Conservation (phyloP, 2,797 vertebrate genomes). For the Poeciliopsis turneri region DNA sequence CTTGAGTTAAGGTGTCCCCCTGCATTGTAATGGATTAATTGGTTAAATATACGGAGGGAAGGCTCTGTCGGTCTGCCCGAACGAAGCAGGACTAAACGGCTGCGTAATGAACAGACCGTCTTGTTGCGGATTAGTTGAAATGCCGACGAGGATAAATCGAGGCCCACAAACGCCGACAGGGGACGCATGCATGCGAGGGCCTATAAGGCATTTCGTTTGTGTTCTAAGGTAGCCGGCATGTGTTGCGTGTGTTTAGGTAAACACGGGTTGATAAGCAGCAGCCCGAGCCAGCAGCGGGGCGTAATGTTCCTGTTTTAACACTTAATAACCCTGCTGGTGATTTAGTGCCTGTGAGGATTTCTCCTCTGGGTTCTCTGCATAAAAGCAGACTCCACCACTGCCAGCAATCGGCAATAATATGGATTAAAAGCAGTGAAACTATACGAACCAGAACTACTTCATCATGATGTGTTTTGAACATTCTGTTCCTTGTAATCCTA, state of each 20-base stretch:
- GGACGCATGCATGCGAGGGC: constrained; percentile 15
- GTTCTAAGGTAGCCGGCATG: constrained; percentile 20
- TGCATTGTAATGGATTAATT: constrained; percentile 71
- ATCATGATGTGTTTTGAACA: constrained; percentile 46
- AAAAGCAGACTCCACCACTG: constrained; percentile 54
- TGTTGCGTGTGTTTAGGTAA: constrained; percentile 45
- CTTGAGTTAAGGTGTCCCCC: constrained; percentile 63
- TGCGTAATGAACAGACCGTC: constrained; percentile 49
- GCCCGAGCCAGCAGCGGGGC: constrained; percentile 49
- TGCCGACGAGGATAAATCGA: constrained; percentile 48
- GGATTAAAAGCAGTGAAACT: constrained; percentile 69
- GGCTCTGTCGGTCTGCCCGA: constrained; percentile 50
- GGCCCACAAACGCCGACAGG: constrained; percentile 20
- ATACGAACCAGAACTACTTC: constrained; percentile 61
- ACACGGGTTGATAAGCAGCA: constrained; percentile 57
- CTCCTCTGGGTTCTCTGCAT: constrained; percentile 65
- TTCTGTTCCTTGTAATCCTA: constrained; percentile 48
- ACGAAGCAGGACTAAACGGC: constrained; percentile 32
- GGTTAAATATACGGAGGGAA: constrained; percentile 60
- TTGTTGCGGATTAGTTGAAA: constrained; percentile 44
- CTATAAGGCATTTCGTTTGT: constrained; percentile 15
- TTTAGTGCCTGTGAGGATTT: constrained; percentile 66
- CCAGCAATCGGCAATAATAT: constrained; percentile 69
- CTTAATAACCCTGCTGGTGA: constrained; percentile 70
- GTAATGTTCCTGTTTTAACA: constrained; percentile 69